Conservation (phyloP, 2,797 vertebrate species). For the Anguilla marmorata region DNA sequence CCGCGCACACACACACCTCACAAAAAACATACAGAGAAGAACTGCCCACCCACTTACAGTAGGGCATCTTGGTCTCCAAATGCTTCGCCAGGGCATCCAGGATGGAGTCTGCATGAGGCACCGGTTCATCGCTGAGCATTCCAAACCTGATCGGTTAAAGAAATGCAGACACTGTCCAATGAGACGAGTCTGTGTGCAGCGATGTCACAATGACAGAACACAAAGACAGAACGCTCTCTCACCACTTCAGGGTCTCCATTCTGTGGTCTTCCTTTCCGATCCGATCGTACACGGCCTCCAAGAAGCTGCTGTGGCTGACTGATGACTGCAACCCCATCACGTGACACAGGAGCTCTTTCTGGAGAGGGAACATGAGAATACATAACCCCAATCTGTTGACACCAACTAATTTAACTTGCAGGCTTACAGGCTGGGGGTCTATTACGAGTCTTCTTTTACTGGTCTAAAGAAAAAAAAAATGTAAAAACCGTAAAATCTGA, state of each 20-base stretch:
- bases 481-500: background rate
- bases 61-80: slow-evolving; percentile 83
- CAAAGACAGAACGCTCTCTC: slow-evolving; percentile 21
- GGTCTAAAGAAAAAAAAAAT: background rate
- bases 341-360: slow-evolving; percentile 88
- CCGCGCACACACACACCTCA: slow-evolving; percentile 62
- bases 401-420: background rate
- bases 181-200: background rate
- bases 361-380: slow-evolving; percentile 21
- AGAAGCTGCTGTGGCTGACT: slow-evolving; percentile 66
- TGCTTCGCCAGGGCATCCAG: slow-evolving; percentile 85
- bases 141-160: slow-evolving; percentile 77
- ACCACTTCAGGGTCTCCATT: background rate
- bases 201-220: slow-evolving; percentile 47
- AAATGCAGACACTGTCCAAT: slow-evolving; percentile 6
- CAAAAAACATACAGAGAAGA: slow-evolving; percentile 29
- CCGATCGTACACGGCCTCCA: slow-evolving; percentile 73
- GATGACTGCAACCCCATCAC: slow-evolving; percentile 76
- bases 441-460: background rate
- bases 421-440: background rate
- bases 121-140: slow-evolving; percentile 81
- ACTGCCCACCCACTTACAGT: slow-evolving; percentile 68
- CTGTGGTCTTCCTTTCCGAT: slow-evolving; percentile 68
- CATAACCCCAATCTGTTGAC: background rate
- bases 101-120: slow-evolving; percentile 80